Evolutionary conservation across 2,113 vertebrate species (phyloP), one percentile per base, ranked within the genome.

Genomic region (Toxostoma redivivum): DNA sequence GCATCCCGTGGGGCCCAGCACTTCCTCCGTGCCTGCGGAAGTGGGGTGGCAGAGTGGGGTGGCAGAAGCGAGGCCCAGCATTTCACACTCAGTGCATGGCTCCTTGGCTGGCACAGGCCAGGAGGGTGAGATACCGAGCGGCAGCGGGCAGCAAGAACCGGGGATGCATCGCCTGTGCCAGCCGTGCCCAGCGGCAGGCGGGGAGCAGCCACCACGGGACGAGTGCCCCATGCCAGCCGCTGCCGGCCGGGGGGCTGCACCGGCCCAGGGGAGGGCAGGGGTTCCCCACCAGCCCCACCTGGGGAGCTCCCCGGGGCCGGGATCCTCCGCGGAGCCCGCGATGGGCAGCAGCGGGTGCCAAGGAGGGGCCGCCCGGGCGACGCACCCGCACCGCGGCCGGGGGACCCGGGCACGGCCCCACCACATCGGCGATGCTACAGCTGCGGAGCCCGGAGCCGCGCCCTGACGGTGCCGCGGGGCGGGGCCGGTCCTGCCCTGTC

Each of bases 1-100:
- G n/a, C 18, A 1, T 21, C 31, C 51, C 1, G 1, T 1, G 8
- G 73, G 86, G 79, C 56, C 74, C 66, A 37, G 79, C 1, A 4
- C 82, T 96, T 92, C 88, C 88, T 48, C 93, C n/a, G 50, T 10
- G 37, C 76, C 86, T 16, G 58, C n/a, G 7, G 91, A 82, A 95
- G 62, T 3, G 0, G 58, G 60, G 42, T 18, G 65, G 31, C 50
- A 14, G 19, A 60, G 42, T 1, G 0, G 37, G 64, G 42, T 27
- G 42, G 18, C 58, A 58, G 44, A 33, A 65, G 44, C 7, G 1
- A 57, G 67, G 70, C 62, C 40, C 77, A 30, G 57, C 33, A 3
- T 35, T 17, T 54, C 82, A n/a, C 11, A 1, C 61, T 38, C 4
- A 27, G 21, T 33, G 27, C 23, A 3, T 0, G 3, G 2, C 12